Percentiles rank a stretch among this genome's conserved stretches.
Evolutionary conservation across 2,113 vertebrate genomes (phyloP).

Genomic region (Ptilorrhoa leucosticta): DNA sequence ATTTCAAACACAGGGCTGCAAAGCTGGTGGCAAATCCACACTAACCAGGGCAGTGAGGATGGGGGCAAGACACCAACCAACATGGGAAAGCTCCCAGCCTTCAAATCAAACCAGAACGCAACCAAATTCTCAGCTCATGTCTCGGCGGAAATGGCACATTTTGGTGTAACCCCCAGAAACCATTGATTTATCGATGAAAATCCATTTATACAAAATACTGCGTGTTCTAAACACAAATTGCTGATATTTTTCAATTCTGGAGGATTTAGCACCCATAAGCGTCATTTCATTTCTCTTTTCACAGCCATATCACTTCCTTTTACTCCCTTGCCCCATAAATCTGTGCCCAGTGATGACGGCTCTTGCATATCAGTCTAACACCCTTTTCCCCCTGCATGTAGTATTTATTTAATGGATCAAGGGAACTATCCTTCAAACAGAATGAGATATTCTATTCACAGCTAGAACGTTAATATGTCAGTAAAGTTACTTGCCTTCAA

Average conservation of each 20-base stretch:
- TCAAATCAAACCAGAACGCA: background rate
- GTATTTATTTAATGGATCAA: conserved; percentile 77
- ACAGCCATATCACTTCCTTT: conserved; percentile 66
- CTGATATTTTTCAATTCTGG: conserved; percentile 36
- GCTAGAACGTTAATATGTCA: conserved; percentile 78
- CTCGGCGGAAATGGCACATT: background rate
- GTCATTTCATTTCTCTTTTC: conserved; percentile 68
- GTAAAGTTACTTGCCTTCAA: conserved; percentile 74
- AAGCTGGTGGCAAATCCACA: background rate
- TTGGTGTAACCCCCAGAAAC: background rate
- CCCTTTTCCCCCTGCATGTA: conserved; percentile 19
- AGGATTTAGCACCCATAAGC: conserved; percentile 56
- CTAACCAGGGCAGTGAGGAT: too few species aligned
- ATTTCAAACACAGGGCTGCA: too few species aligned
- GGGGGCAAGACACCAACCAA: background rate
- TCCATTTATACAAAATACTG: background rate
- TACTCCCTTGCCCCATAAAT: conserved; percentile 70
- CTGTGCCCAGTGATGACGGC: conserved; percentile 5
- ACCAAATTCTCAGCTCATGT: background rate
- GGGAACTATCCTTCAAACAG: conserved; percentile 73
- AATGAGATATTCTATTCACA: conserved; percentile 71
- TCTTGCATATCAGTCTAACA: conserved; percentile 60
- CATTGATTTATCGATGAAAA: background rate
- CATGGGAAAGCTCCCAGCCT: background rate
- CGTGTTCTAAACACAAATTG: conserved; percentile 58